Evolutionary conservation across 2,797 vertebrate genomes (phyloP), one percentile per base, ranked within the genome.

Genomic region (Percopsis omiscomaycus): DNA sequence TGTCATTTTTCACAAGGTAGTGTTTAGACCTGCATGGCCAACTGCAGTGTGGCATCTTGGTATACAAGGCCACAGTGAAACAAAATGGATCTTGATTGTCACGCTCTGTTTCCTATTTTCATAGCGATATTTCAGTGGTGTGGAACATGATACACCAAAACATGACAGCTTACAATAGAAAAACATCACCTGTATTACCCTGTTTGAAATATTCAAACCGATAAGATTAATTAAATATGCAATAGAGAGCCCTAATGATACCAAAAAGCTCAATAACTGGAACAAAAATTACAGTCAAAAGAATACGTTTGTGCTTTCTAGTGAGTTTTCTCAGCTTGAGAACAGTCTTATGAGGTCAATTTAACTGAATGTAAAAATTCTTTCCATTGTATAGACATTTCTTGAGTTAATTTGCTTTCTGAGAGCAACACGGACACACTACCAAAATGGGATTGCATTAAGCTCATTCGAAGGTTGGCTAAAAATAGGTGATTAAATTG

Each of bases 171-270:
- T 27, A 68, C 66, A 78, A 69, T 86, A 74, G 81, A 83, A 73
- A 87, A 94, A 87, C 86, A 91, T 80, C 89, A 92, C 89, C 91
- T 87, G 88, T 91, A 92, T 91, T 88, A 76, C 57, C 80, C 30
- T 84, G 87, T 89, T 88, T 87, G 84, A 91, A 90, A 90, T 87
- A 85, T 82, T 85, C 83, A 86, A 82, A 72, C 86, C 72, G 83
- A 87, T 79, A 69, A 75, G 49, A 57, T 6, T 37, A 1, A 37
- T 37, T 37, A 22, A 22, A 22, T 22, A 6, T 37, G 3, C 32
- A 37, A 37, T 37, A 37, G 4, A 37, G 6, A 37, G 4, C 6
- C 32, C 32, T 5, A 37, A 37, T 37, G 32, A 37, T 3, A 32
- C 30, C 30, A 32, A 5, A 4, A 32, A 32, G 4, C 5, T 32